Conservation (phyloP, 2,113 vertebrate species). For the Anarrhichthys ocellatus region DNA sequence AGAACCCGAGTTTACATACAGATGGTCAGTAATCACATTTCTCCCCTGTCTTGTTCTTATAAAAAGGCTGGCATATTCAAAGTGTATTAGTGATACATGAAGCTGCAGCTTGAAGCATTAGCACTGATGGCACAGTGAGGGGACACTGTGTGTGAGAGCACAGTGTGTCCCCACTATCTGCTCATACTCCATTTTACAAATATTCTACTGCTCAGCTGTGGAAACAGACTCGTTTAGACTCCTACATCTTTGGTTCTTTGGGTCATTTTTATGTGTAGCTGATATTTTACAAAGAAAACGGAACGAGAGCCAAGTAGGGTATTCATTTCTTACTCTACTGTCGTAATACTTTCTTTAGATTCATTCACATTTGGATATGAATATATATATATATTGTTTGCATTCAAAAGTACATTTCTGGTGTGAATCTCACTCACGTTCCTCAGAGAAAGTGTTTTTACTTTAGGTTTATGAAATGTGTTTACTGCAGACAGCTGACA, state of each 20-base stretch:
- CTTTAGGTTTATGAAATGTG: background rate
- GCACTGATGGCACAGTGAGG: background rate
- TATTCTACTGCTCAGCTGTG: background rate
- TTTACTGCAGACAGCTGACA: too few relatives aligned
- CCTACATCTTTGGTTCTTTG: background rate
- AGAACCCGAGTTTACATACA: conserved; percentile 13
- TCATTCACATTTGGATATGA: background rate
- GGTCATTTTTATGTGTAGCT: background rate
- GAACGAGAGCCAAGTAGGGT: background rate
- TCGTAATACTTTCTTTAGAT: background rate
- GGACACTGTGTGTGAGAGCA: conserved; percentile 11
- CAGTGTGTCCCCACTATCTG: conserved; percentile 16
- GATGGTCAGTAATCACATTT: background rate
- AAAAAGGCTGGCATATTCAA: background rate
- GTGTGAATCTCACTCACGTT: background rate
- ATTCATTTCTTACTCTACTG: background rate
- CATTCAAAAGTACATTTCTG: background rate
- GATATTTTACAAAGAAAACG: background rate
- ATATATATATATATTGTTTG: background rate
- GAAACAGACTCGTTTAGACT: background rate
- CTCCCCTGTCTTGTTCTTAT: background rate
- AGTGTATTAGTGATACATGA: background rate
- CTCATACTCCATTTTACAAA: background rate
- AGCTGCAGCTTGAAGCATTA: conserved; percentile 7
- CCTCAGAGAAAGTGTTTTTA: background rate